Evolutionary conservation across 2,797 vertebrate species (phyloP).

Genomic region (Gymnodraco acuticeps): DNA sequence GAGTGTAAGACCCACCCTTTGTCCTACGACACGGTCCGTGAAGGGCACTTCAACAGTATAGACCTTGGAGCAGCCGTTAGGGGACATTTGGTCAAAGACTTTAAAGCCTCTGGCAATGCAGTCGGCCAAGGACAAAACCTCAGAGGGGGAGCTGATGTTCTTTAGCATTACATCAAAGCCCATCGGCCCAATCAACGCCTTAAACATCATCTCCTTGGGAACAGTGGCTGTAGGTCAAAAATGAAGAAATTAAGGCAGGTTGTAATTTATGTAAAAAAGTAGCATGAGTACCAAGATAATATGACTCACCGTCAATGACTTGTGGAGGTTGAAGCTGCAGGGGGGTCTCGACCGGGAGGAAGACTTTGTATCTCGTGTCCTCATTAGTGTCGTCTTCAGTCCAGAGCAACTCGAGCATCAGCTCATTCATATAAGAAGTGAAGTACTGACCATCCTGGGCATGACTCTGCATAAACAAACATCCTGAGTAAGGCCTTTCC

Average conservation of each 20-base stretch:
- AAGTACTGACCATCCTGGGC: constrained; percentile 58
- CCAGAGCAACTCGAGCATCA: constrained; percentile 81
- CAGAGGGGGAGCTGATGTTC: constrained; percentile 67
- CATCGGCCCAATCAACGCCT: constrained; percentile 70
- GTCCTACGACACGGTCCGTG: constrained; percentile 56
- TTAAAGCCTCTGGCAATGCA: constrained; percentile 66
- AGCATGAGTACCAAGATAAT: accelerated
- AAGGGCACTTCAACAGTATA: constrained; percentile 77
- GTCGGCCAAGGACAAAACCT: constrained; percentile 64
- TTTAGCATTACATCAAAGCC: constrained; percentile 67
- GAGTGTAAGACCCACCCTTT: constrained; percentile 49
- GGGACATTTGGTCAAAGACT: constrained; percentile 62
- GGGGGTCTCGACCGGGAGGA: constrained; percentile 70
- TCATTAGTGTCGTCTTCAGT: constrained; percentile 57
- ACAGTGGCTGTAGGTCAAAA: constrained; percentile 61
- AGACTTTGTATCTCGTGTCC: constrained; percentile 80
- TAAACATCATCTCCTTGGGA: constrained; percentile 63
- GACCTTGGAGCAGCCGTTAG: constrained; percentile 62
- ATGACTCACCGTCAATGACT: constrained; percentile 71
- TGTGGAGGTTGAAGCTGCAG: constrained; percentile 26
- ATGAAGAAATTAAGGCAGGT: accelerated
- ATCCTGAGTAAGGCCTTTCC: background rate
- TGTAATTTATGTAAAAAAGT: too few species aligned
- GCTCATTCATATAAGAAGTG: constrained; percentile 67
- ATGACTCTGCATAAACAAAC: constrained; percentile 66